Base-by-base conservation (phyloP, 2,113 vertebrate species). In the Chloroceryle aenea region DNA sequence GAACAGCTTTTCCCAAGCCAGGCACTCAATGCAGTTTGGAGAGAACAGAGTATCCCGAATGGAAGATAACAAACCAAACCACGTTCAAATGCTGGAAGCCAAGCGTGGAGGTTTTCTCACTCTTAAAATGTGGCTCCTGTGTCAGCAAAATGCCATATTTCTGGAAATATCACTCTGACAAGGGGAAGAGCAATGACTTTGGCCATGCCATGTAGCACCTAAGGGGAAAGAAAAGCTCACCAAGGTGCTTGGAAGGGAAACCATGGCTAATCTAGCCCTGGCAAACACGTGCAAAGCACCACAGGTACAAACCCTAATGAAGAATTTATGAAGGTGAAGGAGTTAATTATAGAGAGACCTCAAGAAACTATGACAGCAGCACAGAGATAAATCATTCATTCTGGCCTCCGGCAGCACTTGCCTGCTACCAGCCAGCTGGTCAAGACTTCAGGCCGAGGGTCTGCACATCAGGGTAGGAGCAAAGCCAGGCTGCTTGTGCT, bases 61-160 rank as follows among this genome's bases (percentile, higher is more conserved):
- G 30, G 14, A 63, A 56, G 69, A 27, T 68, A 89, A 25, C 78
- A 56, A 93, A 95, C 91, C 61, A 93, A 93, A 92, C 30, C 21
- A 36, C 10, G 0, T 59, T 20, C 43, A 36, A 32, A 67, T 1
- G 4, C 85, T 91, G 92, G 75, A 71, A 94, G 83, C 22, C 0
- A 4, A 87, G 64, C 3, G 0, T 15, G 1, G 12, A 75, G 50
- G 12, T 32, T 15, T 40, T 80, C 63, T 59, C 10, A 1, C 29
- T 22, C 55, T 47, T 67, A 9, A 69, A 58, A 36, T 2, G 43
- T 9, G 40, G 29, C 34, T 87, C 36, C 26, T 27, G 38, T 23
- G 43, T 29, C 36, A 55, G 5, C 25, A 2, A 59, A 58, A 30
- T 25, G 42, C 20, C 17, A 0, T 7, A 7, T 45, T 15, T 25